Evolutionary conservation across 2,888 invertebrate genomes (phyloP).

Genomic region (Athetis lepigone): DNA sequence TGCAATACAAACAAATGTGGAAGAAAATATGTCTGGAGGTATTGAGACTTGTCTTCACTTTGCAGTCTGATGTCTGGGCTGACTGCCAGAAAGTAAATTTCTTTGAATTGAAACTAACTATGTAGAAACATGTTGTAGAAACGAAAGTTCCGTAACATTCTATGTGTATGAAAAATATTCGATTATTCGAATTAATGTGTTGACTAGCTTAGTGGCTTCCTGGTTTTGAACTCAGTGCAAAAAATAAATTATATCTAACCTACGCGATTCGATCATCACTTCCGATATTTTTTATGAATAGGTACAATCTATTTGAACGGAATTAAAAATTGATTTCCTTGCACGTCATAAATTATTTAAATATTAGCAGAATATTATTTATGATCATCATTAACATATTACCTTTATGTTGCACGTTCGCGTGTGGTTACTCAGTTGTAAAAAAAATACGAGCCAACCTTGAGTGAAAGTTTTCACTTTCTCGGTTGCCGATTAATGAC

Average conservation of each 20-base stretch:
- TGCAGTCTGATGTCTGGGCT: constrained; percentile 8
- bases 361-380: constrained; percentile 8
- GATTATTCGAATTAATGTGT: not conserved
- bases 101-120: constrained; percentile 18
- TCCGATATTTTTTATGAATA: constrained; percentile 27
- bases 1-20: constrained; percentile 25
- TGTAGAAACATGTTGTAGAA: not conserved
- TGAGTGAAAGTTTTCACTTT: constrained; percentile 44
- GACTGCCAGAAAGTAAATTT: constrained; percentile 25
- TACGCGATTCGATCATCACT: constrained; percentile 31
- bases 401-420: constrained; percentile 4
- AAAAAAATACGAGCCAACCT: constrained; percentile 14
- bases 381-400: not conserved
- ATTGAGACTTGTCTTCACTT: constrained; percentile 20
- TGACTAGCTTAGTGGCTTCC: constrained; percentile 45
- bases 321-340: constrained; percentile 29
- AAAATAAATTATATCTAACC: no score
- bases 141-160: constrained; percentile 8
- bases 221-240: constrained; percentile 45
- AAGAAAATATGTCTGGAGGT: constrained; percentile 12
- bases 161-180: not conserved
- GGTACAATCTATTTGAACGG: constrained; percentile 4
- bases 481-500: constrained; percentile 10
- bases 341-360: not conserved
- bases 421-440: not conserved